Evolutionary conservation across 2,797 vertebrate species (phyloP), one percentile per base, ranked within the genome.

Genomic region (Anniella stebbinsi): DNA sequence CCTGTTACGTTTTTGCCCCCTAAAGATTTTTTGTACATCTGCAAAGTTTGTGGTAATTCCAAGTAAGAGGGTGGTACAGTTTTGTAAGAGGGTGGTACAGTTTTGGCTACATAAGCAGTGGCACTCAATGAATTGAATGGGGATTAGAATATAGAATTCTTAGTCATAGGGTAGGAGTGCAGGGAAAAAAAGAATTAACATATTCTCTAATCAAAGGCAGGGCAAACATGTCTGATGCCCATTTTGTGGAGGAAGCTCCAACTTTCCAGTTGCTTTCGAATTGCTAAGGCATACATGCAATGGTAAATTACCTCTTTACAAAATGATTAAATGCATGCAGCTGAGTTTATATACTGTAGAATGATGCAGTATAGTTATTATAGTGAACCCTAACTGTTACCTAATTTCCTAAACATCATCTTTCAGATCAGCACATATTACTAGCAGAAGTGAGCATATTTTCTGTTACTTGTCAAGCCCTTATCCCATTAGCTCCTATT

Each of bases 401-500:
- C 60, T 88, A 84, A 92, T 93, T 88, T 90, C 60, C 57, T 84
- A 60, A 80, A 88, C 13, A 69, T 91, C 88, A 92, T 91, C 60
- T 86, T 89, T 92, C 73, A 66, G 41, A 88, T 92, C 73, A 57
- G 36, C 6, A 90, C 91, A 93, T 86, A 63, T 28, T 91, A 38
- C 60, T 93, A 92, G 76, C 84, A 92, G 45, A 91, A 91, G 72
- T 76, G 33, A 93, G 87, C 92, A 45, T 8, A 86, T 91, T 33
- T 87, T 60, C 13, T 85, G 76, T 87, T 92, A 67, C 93, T 88
- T 25, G 28, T 9, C 45, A 87, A 41, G 81, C 41, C 18, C 10
- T 41, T 30, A 92, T 91, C 92, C 94, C 87, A 70, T 84, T 75
- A 72, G 80, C 77, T 84, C 80, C 73, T 86, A 88, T 92, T 77